These are phyloP conservation scores for Channa striata DNA, from an alignment of 2,797 vertebrate genomes.

Conservation along the genomic window DNA sequence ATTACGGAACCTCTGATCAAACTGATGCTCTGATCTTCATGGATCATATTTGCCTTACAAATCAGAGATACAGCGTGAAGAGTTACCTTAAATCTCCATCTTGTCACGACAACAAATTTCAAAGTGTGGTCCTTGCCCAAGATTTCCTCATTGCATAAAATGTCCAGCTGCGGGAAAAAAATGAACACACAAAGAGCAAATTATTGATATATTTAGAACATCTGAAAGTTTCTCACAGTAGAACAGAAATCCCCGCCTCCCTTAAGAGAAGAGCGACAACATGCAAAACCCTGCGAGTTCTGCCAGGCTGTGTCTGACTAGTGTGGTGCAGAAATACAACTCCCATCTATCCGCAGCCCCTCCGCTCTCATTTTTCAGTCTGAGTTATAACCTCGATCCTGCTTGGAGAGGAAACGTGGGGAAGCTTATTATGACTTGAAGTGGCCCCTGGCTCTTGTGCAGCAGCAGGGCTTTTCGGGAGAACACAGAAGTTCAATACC, in stretches of 20 bases:
- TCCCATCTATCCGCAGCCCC: neutral
- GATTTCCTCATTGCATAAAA: conserved; percentile 99
- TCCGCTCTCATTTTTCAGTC: neutral
- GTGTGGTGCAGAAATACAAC: neutral
- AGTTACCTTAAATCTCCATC: conserved; percentile 99
- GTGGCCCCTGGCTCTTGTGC: conserved; percentile 15
- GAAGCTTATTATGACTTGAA: neutral
- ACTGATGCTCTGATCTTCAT: no score
- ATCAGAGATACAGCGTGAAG: no score
- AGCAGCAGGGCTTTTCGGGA: neutral
- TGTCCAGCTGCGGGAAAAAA: conserved; percentile 91
- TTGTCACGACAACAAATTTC: conserved; percentile 99
- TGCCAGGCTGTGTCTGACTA: neutral
- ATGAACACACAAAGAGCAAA: neutral
- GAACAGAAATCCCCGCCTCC: no score
- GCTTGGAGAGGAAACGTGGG: conserved; percentile 1
- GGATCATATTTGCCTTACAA: no score
- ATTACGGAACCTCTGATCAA: neutral
- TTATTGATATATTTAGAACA: neutral
- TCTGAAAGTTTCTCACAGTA: neutral
- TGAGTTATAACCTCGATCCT: neutral
- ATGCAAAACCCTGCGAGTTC: neutral
- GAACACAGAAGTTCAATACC: conserved; percentile 27
- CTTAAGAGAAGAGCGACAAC: neutral
- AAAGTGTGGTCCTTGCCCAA: conserved; percentile 99